These are phyloP conservation scores for Euphydryas editha DNA, from an alignment of 2,888 invertebrate genomes.

Conservation along the genomic window DNA sequence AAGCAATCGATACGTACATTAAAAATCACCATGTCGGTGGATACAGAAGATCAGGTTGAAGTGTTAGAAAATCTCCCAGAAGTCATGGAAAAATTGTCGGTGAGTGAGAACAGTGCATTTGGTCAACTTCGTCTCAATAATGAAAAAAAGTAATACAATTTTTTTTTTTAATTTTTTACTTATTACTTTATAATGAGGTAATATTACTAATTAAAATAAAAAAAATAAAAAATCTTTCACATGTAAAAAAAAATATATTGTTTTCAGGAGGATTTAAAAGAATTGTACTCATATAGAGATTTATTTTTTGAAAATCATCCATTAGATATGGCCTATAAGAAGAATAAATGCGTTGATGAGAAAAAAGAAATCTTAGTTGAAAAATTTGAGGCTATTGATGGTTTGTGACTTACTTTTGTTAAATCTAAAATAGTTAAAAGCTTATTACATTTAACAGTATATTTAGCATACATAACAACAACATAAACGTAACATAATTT, in stretches of 20 bases:
- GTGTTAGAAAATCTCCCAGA: conserved; percentile 59
- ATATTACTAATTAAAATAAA: neutral
- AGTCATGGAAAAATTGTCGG: conserved; percentile 62
- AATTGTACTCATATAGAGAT: conserved; percentile 88
- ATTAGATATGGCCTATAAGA: conserved; percentile 87
- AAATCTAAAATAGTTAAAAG: neutral
- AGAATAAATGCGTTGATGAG: conserved; percentile 85
- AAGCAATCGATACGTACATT: conserved; percentile 14
- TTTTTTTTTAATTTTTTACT: neutral
- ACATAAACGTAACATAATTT: too few relatives aligned
- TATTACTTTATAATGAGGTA: neutral
- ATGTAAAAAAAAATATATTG: neutral
- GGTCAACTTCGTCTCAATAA: neutral
- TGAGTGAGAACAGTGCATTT: conserved; percentile 43
- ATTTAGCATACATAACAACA: too few relatives aligned
- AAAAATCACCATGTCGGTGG: conserved; percentile 53
- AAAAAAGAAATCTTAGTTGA: conserved; percentile 84
- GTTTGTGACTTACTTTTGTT: conserved; percentile 56
- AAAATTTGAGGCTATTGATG: conserved; percentile 87
- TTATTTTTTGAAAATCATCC: conserved; percentile 90
- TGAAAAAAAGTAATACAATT: neutral
- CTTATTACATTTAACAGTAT: neutral
- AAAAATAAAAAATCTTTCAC: too few relatives aligned
- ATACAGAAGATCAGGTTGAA: conserved; percentile 59
- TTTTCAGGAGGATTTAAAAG: conserved; percentile 85